These are phyloP conservation scores for Ia io DNA, from an alignment of 2,113 vertebrate species.

Conservation along the genomic window DNA sequence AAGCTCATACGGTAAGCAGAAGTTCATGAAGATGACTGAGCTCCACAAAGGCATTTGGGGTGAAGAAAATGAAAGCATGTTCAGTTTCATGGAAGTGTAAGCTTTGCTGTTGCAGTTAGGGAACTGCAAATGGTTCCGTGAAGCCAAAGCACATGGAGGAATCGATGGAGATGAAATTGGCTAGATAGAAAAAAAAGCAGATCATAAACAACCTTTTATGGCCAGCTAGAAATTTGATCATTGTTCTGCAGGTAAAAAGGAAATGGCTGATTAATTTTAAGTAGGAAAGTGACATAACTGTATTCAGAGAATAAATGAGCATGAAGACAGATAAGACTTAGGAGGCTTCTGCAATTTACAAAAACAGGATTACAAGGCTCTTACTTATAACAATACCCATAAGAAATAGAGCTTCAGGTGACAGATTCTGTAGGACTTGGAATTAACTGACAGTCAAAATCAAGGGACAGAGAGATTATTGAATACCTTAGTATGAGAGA, in stretches of 20 bases:
- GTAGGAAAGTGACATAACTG: neutral
- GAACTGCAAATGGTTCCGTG: neutral
- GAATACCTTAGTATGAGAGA: neutral
- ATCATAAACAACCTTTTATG: neutral
- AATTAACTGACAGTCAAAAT: neutral
- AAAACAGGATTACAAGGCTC: slow-evolving; percentile 2
- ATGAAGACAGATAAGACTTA: neutral
- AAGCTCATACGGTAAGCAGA: neutral
- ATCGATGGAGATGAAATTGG: neutral
- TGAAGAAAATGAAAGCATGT: neutral
- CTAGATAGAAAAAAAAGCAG: neutral
- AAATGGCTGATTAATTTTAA: slow-evolving; percentile 14
- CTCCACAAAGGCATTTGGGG: neutral
- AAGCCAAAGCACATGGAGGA: neutral
- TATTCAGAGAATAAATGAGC: neutral
- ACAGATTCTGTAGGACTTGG: neutral
- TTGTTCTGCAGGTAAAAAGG: neutral
- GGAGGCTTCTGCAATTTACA: neutral
- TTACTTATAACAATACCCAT: neutral
- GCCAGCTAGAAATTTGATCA: neutral
- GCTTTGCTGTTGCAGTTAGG: neutral
- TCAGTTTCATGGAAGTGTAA: neutral
- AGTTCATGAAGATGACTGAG: neutral
- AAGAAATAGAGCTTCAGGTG: slow-evolving; percentile 22
- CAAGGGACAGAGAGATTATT: neutral